These are phyloP conservation scores for Rhinoraja longicauda DNA, from an alignment of 2,797 vertebrate species.

Conservation along the genomic window DNA sequence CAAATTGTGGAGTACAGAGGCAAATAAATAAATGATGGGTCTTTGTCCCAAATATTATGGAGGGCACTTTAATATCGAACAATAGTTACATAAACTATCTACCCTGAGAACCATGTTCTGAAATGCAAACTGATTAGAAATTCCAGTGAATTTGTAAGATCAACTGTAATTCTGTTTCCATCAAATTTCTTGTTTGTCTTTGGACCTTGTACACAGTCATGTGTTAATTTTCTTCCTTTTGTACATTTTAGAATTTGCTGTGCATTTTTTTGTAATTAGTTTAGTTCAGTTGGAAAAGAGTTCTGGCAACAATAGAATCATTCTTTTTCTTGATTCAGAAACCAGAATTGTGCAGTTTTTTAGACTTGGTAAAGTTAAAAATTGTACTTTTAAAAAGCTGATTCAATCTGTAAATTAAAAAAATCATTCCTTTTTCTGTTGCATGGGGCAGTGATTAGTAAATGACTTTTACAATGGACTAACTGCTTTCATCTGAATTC, in stretches of 20 bases:
- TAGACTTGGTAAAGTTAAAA: not conserved
- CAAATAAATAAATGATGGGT: too few species aligned
- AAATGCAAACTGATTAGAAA: not conserved
- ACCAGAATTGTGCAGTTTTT: not conserved
- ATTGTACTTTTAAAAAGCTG: not conserved
- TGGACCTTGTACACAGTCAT: not conserved
- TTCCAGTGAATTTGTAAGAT: not conserved
- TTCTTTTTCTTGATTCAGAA: not conserved
- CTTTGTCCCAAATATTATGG: too few species aligned
- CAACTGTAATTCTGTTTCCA: not conserved
- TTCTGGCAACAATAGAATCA: not conserved
- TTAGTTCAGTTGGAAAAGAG: not conserved
- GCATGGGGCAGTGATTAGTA: not conserved
- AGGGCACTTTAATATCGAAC: too few species aligned
- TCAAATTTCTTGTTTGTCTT: not conserved
- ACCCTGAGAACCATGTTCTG: not conserved
- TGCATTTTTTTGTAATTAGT: not conserved
- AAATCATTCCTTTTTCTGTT: not conserved
- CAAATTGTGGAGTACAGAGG: too few species aligned
- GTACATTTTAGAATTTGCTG: not conserved
- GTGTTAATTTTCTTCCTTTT: not conserved
- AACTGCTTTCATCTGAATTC: not conserved
- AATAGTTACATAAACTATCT: not conserved
- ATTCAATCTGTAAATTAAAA: not conserved
- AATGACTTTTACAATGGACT: slow-evolving; percentile 18